These are phyloP conservation scores for Amblyornis subalaris DNA, from an alignment of 2,113 vertebrate species.

Conservation along the genomic window DNA sequence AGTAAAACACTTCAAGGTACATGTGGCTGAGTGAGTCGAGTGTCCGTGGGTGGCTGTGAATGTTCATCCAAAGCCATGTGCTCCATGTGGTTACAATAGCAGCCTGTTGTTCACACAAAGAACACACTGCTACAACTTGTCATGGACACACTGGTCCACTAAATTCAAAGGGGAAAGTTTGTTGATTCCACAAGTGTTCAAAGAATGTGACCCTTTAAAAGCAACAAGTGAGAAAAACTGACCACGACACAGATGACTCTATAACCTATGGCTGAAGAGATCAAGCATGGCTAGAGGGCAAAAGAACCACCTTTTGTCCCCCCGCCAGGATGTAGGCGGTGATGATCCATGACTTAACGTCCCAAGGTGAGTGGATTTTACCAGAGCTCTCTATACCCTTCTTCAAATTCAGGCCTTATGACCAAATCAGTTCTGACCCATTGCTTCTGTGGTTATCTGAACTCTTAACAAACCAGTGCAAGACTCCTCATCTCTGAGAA, in stretches of 20 bases:
- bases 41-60: neutral
- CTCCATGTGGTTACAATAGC: neutral
- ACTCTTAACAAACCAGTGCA: neutral
- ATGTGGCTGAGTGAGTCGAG: slow-evolving; percentile 3
- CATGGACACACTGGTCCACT: neutral
- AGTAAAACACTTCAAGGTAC: neutral
- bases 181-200: neutral
- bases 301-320: neutral
- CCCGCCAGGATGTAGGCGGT: neutral
- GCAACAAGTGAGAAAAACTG: neutral
- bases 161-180: neutral
- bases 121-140: neutral
- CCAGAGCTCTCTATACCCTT: fast-evolving
- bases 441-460: neutral
- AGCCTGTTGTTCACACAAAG: neutral
- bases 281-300: neutral
- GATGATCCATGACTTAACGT: fast-evolving
- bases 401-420: neutral
- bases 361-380: neutral
- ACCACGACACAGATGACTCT: neutral
- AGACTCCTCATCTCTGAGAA: neutral
- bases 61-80: neutral
- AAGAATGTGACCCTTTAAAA: neutral
- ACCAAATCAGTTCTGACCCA: neutral
- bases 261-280: neutral